Evolutionary conservation across 1,140 invertebrate genomes (phyloP).

Genomic region (Hetaerina americana): DNA sequence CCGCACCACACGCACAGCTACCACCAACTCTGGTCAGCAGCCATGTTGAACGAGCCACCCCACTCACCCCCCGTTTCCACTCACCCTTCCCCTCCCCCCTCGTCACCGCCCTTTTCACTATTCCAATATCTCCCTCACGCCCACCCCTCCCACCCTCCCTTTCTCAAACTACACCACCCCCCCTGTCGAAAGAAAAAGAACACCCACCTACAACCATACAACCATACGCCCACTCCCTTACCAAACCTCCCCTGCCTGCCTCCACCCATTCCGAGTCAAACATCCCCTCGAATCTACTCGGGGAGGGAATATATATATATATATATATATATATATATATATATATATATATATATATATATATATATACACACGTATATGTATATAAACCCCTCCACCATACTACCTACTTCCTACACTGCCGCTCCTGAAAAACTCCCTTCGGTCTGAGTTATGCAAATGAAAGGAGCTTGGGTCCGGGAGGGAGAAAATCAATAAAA

Average conservation of each 20-base stretch:
- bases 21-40: not conserved
- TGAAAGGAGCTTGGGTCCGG: not conserved
- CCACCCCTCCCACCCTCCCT: not conserved
- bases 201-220: not conserved
- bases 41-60: not conserved
- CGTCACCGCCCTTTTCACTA: not conserved
- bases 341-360: too few species aligned
- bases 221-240: not conserved
- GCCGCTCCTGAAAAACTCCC: not conserved
- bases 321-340: too few species aligned
- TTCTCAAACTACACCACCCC: not conserved
- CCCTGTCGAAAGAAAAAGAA: too few species aligned
- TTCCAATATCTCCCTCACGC: too few species aligned
- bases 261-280: not conserved
- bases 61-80: too few species aligned
- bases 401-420: not conserved
- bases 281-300: not conserved
- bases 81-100: not conserved
- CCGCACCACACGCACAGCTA: too few species aligned
- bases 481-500: not conserved
- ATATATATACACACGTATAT: too few species aligned
- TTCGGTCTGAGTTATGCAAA: not conserved
- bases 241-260: not conserved
- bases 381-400: not conserved
- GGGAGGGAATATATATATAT: not conserved